These are phyloP conservation scores for Tragelaphus imberbis DNA, from an alignment of 2,113 vertebrate species.

Conservation along the genomic window DNA sequence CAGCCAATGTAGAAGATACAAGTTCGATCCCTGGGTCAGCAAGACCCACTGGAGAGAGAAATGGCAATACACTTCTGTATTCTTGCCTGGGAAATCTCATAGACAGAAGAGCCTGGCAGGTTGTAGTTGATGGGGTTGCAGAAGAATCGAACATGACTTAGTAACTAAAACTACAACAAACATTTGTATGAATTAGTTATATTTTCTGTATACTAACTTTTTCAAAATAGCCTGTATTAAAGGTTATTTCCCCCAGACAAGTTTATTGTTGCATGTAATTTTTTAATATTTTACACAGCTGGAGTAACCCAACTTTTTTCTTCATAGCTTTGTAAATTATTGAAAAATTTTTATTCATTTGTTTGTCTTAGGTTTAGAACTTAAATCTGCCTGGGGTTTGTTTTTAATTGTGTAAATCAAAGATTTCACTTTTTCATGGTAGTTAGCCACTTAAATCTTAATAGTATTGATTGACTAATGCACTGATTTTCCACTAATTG, in stretches of 20 bases:
- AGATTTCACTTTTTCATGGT: not conserved
- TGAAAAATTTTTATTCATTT: not conserved
- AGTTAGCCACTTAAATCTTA: not conserved
- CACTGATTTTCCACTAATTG: not conserved
- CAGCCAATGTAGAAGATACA: not conserved
- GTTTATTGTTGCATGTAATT: not conserved
- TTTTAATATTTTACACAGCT: not conserved
- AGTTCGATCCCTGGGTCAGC: not conserved
- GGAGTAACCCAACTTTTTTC: not conserved
- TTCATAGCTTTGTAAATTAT: slow-evolving; percentile 6
- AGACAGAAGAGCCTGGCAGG: not conserved
- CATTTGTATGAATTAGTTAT: not conserved
- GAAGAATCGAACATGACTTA: not conserved
- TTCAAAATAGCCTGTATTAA: not conserved
- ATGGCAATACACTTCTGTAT: not conserved
- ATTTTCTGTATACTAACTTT: not conserved
- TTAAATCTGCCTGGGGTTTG: not conserved
- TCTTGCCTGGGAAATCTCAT: not conserved
- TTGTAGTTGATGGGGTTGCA: not conserved
- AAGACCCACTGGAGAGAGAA: not conserved
- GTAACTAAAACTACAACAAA: not conserved
- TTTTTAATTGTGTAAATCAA: not conserved
- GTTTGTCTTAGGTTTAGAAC: not conserved
- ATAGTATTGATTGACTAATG: not conserved
- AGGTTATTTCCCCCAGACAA: not conserved